Evolutionary conservation across 2,797 vertebrate species (phyloP), one percentile per base, ranked within the genome.

Genomic region (Echiichthys vipera): DNA sequence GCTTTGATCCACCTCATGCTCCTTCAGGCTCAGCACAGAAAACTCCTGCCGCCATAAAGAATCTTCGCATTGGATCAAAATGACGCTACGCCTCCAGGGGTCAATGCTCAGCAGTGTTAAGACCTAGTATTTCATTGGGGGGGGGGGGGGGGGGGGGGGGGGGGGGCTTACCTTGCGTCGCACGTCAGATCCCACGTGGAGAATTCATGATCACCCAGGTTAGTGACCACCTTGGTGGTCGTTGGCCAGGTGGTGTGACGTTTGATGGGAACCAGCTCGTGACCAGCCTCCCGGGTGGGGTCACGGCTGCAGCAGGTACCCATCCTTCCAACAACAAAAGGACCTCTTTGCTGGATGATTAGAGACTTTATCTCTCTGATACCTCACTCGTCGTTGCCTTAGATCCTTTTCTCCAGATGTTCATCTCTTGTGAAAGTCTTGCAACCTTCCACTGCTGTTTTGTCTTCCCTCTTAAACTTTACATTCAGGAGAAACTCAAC

Each of bases 281-380:
- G 78, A 10, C 85, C 87, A 0, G 71, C 40, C 32, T 78, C 78
- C 36, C 2, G 40, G 0, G 46, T 8, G 4, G 58, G 83, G 71
- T 79, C 68, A 1, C 73, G 74, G 79, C 86, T 87, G 55, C 88
- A 92, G 83, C 92, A 92, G 77, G 72, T 74, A 3, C 93, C 93
- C 91, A 94, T 93, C 63, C 50, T 63, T 68, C 20, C 49, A 24
- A n/a, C 37, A 27, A 43, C 29, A 18, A 27, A 43, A 45, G 2
- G 8, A 49, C 25, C 53, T 54, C 37, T 65, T 40, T 5, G 20
- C 58, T n/a, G 32, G 30, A 53, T 49, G 20, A 62, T 7, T 13
- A 27, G 4, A 29, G n/a, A 12, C 14, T 54, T 54, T 30, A 11
- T 47, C 39, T 56, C 37, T 14, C 18, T 39, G 10, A 18, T 25